Conservation (phyloP, 2,888 invertebrate genomes). For the Tinea semifulvella region DNA sequence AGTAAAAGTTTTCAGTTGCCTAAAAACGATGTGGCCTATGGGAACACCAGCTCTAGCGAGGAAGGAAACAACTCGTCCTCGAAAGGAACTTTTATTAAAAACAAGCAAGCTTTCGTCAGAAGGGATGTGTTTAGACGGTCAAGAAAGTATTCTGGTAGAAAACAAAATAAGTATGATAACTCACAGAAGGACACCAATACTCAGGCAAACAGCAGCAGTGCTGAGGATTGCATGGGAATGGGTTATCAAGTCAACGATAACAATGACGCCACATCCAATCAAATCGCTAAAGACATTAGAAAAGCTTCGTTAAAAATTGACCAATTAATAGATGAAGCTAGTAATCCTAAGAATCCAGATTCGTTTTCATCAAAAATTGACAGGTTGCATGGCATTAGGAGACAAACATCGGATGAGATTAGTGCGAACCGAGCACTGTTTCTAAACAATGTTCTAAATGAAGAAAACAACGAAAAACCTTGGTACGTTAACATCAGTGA, state of each 20-base stretch:
- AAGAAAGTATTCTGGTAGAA: slow-evolving; percentile 58
- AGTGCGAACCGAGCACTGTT: slow-evolving; percentile 55
- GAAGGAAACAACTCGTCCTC: slow-evolving; percentile 53
- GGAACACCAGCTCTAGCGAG: slow-evolving; percentile 61
- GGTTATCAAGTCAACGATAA: slow-evolving; percentile 63
- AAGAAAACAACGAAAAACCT: slow-evolving; percentile 49
- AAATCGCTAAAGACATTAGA: slow-evolving; percentile 65
- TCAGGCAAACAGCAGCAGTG: slow-evolving; percentile 49
- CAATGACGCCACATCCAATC: slow-evolving; percentile 62
- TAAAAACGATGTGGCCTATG: slow-evolving; percentile 51
- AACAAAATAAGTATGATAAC: slow-evolving; percentile 47
- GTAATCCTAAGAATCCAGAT: slow-evolving; percentile 40
- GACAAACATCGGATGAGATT: slow-evolving; percentile 55
- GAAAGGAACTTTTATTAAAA: slow-evolving; percentile 67
- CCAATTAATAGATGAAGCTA: slow-evolving; percentile 55
- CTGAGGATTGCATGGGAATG: slow-evolving; percentile 57
- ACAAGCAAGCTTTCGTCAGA: slow-evolving; percentile 62
- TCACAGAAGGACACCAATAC: slow-evolving; percentile 43
- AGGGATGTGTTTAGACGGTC: slow-evolving; percentile 60
- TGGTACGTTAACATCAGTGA: slow-evolving; percentile 64
- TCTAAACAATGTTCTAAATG: slow-evolving; percentile 50
- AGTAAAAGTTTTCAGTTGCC: slow-evolving; percentile 63
- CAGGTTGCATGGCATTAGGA: slow-evolving; percentile 65
- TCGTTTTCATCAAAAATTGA: slow-evolving; percentile 66
- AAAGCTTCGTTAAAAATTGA: slow-evolving; percentile 67